Evolutionary conservation across 1,140 invertebrate genomes (phyloP).

Genomic region (Monochamus saltuarius): DNA sequence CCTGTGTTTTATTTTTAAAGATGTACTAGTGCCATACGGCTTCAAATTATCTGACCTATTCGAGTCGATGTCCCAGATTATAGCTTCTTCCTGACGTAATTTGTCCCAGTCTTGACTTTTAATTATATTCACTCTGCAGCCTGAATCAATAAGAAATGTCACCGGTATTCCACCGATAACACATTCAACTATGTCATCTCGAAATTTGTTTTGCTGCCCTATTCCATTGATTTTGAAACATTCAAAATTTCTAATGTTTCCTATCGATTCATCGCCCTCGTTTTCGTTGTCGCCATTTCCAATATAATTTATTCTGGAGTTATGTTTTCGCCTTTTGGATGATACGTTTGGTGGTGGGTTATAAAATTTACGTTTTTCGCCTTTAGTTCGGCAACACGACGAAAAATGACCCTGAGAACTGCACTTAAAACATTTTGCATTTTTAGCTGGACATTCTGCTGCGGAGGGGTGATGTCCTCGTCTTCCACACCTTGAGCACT

Average conservation of each 20-base stretch:
- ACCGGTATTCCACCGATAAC: no score
- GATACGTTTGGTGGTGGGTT: no score
- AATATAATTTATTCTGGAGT: background rate
- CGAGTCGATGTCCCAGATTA: constrained; percentile 11
- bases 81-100: background rate
- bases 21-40: background rate
- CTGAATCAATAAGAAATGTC: background rate
- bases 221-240: background rate
- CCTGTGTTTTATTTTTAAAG: background rate
- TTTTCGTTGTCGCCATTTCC: background rate
- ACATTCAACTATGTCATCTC: no score
- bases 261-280: background rate
- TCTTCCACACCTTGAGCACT: no score
- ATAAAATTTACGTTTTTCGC: background rate
- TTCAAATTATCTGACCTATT: background rate
- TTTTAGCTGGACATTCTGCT: background rate
- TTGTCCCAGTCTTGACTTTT: constrained; percentile 3
- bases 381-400: background rate
- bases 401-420: background rate
- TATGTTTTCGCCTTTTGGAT: background rate
- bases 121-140: background rate
- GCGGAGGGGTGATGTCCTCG: no score
- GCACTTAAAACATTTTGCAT: background rate
- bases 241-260: background rate
- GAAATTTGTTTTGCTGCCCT: no score